These are phyloP conservation scores for Drosophila melanogaster DNA, from an alignment of 1,140 invertebrate species.

Conservation along the genomic window DNA sequence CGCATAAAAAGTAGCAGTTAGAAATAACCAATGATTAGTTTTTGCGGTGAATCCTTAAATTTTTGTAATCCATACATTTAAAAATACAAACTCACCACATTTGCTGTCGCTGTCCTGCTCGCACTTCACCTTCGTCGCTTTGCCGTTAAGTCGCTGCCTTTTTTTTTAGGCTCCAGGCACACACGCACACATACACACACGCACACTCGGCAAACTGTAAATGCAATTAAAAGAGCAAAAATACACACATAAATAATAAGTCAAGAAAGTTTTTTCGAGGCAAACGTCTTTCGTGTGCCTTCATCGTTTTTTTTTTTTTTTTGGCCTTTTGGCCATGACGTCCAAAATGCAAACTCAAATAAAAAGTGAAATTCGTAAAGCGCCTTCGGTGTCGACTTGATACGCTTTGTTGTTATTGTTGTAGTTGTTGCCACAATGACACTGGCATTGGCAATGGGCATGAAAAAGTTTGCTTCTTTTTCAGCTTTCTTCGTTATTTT, in stretches of 20 bases:
- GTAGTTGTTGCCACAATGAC: slow-evolving; percentile 33
- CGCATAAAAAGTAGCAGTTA: no score
- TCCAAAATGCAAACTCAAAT: slow-evolving; percentile 46
- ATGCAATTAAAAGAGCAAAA: slow-evolving; percentile 49
- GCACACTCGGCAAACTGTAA: slow-evolving; percentile 43
- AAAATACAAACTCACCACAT: slow-evolving; percentile 17
- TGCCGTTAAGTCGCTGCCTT: slow-evolving; percentile 16
- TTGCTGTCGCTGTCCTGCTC: slow-evolving; percentile 4
- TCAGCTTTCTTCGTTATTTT: neutral
- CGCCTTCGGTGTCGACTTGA: slow-evolving; percentile 37
- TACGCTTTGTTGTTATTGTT: slow-evolving; percentile 10
- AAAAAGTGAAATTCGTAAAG: slow-evolving; percentile 49
- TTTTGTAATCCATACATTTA: neutral
- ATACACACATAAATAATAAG: slow-evolving; percentile 23
- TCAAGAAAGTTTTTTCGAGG: slow-evolving; percentile 29
- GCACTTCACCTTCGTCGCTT: neutral
- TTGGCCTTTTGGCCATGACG: slow-evolving; percentile 30
- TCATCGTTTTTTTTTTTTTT: neutral
- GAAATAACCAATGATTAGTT: no score
- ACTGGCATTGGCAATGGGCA: slow-evolving; percentile 56
- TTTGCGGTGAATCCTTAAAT: no score
- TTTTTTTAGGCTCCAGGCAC: slow-evolving; percentile 15
- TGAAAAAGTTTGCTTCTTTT: slow-evolving; percentile 8
- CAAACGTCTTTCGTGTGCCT: slow-evolving; percentile 16
- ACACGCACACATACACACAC: slow-evolving; percentile 3